Base-by-base conservation (phyloP, 1,140 invertebrate genomes). In the Lordiphosa stackelbergi region DNA sequence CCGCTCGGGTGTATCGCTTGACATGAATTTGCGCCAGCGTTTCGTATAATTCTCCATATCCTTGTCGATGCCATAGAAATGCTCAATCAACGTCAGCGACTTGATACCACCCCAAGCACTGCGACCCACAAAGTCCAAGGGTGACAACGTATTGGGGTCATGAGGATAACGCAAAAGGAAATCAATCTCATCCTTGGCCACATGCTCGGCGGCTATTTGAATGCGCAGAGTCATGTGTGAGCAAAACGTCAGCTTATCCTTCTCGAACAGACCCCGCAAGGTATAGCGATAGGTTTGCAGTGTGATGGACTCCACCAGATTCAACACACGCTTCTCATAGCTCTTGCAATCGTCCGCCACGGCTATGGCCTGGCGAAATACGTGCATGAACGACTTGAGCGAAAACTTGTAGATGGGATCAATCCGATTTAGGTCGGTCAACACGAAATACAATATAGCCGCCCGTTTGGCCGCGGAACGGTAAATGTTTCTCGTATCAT, bases 401-500 rank as follows among this genome's bases (percentile, higher is more conserved):
- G 97, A 98, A 89, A 98, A 99, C 84, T 98, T 96, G 86, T 99
- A 99, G 69, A 98, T 96, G 34, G 95, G 95, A 89, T 98, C 97
- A 56, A 98, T 98, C 85, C 96, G 96, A 88, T 93, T 91, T 8
- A 99, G 88, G 73, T 98, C 97, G 83, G 96, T 98, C 43, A 99
- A 89, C 34, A 98, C 96, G 85, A 99, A 99, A 87, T 98, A 99
- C 0, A 98, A 88, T 2, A 98, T 90, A 1, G 97, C 97, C 0
- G 96, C 95, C 53, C 96, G 88, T 0, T 93, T 90, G 0, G 97
- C 96, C 10, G 95, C 96, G 19, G 93, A 91, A 48, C 97, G 91
- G 88, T 98, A 98, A 74, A 92, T 91, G 88, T 98, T 96, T 65
- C 97, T 89, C 2, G 96, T 96, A 73, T 94, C 92, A 85, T 98